A percentile compares a stretch with the other conserved stretches of the same genome.
Evolutionary conservation across 2,888 invertebrate species (phyloP).

Genomic region (Machimus rusticus): DNA sequence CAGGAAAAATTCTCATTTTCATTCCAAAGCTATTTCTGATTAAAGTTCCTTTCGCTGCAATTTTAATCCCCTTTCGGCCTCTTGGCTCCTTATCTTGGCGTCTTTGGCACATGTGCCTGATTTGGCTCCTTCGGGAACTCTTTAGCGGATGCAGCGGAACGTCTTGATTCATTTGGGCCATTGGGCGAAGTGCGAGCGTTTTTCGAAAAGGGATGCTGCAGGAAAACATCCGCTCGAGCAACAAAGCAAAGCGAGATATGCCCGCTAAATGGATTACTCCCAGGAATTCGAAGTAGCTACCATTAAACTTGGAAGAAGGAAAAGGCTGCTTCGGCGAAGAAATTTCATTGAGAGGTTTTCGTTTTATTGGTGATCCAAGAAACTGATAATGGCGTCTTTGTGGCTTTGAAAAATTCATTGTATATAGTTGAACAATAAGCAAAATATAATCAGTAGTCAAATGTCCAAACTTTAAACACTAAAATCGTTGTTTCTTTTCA

Average conservation of each 20-base stretch:
- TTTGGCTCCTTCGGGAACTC: neutral
- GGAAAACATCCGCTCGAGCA: neutral
- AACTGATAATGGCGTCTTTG: neutral
- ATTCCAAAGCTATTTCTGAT: conserved; percentile 7
- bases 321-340: neutral
- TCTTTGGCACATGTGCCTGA: neutral
- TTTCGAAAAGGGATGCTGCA: neutral
- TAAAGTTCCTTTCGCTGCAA: conserved; percentile 21
- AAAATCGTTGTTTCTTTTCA: too few species aligned
- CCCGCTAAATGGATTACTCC: neutral
- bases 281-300: neutral
- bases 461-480: too few species aligned
- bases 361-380: neutral
- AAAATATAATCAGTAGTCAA: neutral
- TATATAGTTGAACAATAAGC: neutral
- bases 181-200: neutral
- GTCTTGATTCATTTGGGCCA: conserved; percentile 12
- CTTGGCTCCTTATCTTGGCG: neutral
- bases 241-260: neutral
- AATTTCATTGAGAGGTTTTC: neutral
- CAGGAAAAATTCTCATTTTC: neutral
- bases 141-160: neutral
- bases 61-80: conserved; percentile 9
- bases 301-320: neutral
- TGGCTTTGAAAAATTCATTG: neutral